Base-by-base conservation (phyloP, 2,113 vertebrate genomes). In the Dromiciops gliroides region DNA sequence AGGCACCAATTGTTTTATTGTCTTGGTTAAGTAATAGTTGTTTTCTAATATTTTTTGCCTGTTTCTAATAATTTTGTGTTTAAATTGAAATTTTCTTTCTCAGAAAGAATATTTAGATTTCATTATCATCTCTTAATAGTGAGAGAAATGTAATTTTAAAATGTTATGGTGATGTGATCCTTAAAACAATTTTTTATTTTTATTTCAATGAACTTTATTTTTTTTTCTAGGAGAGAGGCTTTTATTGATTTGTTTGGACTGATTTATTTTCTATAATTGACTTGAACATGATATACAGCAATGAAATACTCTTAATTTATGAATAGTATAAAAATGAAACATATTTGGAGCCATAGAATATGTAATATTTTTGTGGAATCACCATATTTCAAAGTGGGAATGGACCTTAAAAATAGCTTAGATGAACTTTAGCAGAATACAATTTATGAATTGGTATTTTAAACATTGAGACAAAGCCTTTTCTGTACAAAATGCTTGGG, bases 41-140 rank as follows among this genome's bases (percentile, higher is more conserved):
- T 67, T 95, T 51, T 31, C 56, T 60, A 48, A 25, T 89, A 50
- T n/a, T 96, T 95, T 94, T 94, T 83, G 67, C 67, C 91, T 95
- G 92, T 90, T 44, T 88, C 0, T 90, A 94, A 6, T 56, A 90
- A 91, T 90, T 52, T 93, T 91, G 48, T 90, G n/a, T 93, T 52
- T 90, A 89, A 89, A 6, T 95, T 91, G 89, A 95, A 94, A 47
- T 92, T 56, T 48, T 88, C 47, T 90, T 7, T 53, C 2, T 51
- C 16, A 7, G 31, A 37, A 89, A 2, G 51, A 91, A 89, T 60
- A 23, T 23, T n/a, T 93, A 94, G n/a, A 9, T 28, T 47, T 5
- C 19, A 10, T 10, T 91, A 67, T 53, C 10, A 53, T 48, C 12
- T 3, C 0, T 50, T 53, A 92, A 1, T 90, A 51, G 91, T 93